A percentile compares a stretch with the other conserved stretches of the same genome.
Evolutionary conservation across 2,797 vertebrate species (phyloP).

Genomic region (Tamandua tetradactyla): DNA sequence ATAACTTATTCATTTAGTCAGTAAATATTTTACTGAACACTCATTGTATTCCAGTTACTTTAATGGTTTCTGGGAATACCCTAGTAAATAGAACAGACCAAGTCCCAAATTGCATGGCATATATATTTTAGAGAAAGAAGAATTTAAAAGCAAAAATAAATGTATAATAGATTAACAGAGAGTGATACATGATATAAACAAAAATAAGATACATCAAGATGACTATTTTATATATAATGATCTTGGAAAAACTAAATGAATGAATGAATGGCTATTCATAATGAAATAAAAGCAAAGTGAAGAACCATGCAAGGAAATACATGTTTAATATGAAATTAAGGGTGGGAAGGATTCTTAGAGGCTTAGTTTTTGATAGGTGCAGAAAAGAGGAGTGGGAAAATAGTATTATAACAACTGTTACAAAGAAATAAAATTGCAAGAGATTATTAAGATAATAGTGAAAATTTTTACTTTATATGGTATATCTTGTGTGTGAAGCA

Average conservation of each 20-base stretch:
- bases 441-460: background rate
- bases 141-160: background rate
- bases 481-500: too few relatives aligned
- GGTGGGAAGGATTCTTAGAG: background rate
- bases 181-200: background rate
- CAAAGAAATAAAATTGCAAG: background rate
- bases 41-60: background rate
- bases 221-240: constrained; percentile 32
- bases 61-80: background rate
- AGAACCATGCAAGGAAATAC: background rate
- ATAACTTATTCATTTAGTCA: background rate
- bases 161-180: background rate
- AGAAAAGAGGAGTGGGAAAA: background rate
- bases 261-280: background rate
- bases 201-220: background rate
- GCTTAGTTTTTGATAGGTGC: background rate
- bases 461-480: background rate
- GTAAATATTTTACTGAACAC: background rate
- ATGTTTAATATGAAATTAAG: background rate
- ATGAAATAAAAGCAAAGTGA: background rate
- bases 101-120: background rate
- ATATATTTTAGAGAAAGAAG: background rate
- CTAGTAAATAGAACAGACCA: background rate
- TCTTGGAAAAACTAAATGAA: background rate
- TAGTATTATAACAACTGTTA: background rate